Percentiles rank a stretch among this genome's conserved stretches.
Evolutionary conservation across 2,888 invertebrate genomes (phyloP).

Genomic region (Tetrapedia diversipes): DNA sequence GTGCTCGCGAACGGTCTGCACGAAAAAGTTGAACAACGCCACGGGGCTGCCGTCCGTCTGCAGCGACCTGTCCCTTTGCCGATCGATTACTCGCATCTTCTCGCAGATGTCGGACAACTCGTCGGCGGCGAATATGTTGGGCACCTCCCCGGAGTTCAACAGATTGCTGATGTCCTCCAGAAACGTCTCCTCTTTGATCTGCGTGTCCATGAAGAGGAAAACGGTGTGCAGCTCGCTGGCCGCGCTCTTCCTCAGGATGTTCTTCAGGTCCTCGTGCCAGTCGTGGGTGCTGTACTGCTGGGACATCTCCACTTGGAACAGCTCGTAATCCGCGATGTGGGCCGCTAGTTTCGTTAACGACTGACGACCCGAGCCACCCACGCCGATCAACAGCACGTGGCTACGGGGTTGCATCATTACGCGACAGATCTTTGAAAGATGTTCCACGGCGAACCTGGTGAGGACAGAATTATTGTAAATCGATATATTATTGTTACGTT

Average conservation of each 20-base stretch:
- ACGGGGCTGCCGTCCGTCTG: conserved; percentile 97
- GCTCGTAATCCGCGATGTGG: conserved; percentile 96
- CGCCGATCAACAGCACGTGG: conserved; percentile 94
- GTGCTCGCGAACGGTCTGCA: conserved; percentile 94
- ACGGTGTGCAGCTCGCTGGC: conserved; percentile 93
- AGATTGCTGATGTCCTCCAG: conserved; percentile 96
- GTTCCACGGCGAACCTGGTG: conserved; percentile 95
- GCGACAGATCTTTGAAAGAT: conserved; percentile 94
- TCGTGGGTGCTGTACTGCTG: conserved; percentile 92
- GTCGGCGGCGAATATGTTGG: conserved; percentile 93
- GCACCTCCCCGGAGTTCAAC: conserved; percentile 96
- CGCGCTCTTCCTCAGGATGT: conserved; percentile 90
- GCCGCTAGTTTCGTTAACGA: conserved; percentile 94
- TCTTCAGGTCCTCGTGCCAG: conserved; percentile 96
- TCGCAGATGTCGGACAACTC: conserved; percentile 96
- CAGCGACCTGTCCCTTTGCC: conserved; percentile 92
- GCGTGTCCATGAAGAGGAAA: conserved; percentile 95
- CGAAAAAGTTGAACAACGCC: conserved; percentile 95
- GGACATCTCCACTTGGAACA: conserved; percentile 96
- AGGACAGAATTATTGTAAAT: neutral
- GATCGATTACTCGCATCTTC: conserved; percentile 96
- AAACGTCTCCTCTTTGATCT: conserved; percentile 97
- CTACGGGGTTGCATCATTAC: conserved; percentile 96
- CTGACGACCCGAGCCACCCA: conserved; percentile 97
- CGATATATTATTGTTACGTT: neutral